phyloP scores from a whole-genome alignment of 2,797 vertebrate genomes.

The Oreochromis mossambicus region DNA sequence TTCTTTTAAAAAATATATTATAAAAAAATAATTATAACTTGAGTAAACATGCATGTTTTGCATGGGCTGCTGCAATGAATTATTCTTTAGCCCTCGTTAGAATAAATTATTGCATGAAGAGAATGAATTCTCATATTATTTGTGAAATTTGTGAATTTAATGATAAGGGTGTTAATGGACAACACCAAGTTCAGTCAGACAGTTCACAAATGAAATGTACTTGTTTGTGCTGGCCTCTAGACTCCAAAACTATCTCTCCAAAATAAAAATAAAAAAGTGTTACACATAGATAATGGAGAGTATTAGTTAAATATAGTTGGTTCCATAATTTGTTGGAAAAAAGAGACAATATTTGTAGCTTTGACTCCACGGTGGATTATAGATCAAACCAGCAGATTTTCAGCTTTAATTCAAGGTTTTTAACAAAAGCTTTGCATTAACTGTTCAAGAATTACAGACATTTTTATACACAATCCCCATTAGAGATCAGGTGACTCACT shows the following conservation, averaged over 20 bases:
- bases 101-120: not conserved
- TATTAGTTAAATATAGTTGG: not conserved
- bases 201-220: not conserved
- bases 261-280: not conserved
- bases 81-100: not conserved
- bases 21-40: not conserved
- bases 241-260: not conserved
- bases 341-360: not conserved
- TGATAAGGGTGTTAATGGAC: not conserved
- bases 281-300: not conserved
- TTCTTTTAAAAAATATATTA: not conserved
- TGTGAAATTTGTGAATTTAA: not conserved
- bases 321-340: not conserved
- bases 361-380: not conserved
- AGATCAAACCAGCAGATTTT: not conserved
- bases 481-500: not conserved
- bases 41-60: not conserved
- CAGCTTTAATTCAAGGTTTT: not conserved
- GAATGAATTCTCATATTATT: not conserved
- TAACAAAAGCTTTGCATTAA: not conserved
- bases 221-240: not conserved
- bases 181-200: not conserved
- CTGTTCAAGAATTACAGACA: not conserved
- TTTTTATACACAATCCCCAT: not conserved
- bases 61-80: not conserved